Evolutionary conservation across 2,888 invertebrate species (phyloP).

Genomic region (Eupithecia subumbrata): DNA sequence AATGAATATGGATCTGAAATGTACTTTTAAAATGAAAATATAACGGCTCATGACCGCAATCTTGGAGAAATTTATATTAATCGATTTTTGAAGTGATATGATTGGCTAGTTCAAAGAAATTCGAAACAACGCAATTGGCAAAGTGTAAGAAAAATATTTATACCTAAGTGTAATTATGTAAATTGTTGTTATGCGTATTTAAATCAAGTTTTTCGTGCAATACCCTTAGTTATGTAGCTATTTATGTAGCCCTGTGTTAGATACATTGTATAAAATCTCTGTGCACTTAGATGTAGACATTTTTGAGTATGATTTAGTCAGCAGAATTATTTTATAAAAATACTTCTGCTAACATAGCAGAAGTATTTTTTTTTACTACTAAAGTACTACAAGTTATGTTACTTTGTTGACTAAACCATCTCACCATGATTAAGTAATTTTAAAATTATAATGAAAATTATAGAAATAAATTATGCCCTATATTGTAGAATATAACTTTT

Average conservation of each 20-base stretch:
- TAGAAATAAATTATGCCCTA: slow-evolving; percentile 44
- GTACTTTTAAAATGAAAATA: not conserved
- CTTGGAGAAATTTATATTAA: not conserved
- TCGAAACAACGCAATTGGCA: slow-evolving; percentile 7
- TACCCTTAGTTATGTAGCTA: slow-evolving; percentile 77
- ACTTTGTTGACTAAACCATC: slow-evolving; percentile 33
- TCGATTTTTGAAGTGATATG: slow-evolving; percentile 8
- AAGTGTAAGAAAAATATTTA: slow-evolving; percentile 28
- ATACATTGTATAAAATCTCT: slow-evolving; percentile 70
- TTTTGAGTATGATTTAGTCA: slow-evolving; percentile 23
- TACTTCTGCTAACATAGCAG: not conserved
- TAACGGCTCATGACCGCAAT: not conserved
- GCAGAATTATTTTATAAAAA: slow-evolving; percentile 14
- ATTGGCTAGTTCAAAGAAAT: slow-evolving; percentile 29
- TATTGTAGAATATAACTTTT: slow-evolving; percentile 45
- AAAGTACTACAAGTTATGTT: not conserved
- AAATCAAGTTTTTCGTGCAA: slow-evolving; percentile 77
- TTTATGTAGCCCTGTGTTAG: slow-evolving; percentile 79
- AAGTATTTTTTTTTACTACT: not conserved
- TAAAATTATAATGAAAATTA: slow-evolving; percentile 38
- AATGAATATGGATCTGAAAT: not conserved
- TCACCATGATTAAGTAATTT: slow-evolving; percentile 44
- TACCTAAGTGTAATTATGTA: slow-evolving; percentile 78
- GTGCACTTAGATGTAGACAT: slow-evolving; percentile 40
- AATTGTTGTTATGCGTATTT: slow-evolving; percentile 70